These are phyloP conservation scores for Troides aeacus DNA, from an alignment of 2,888 invertebrate genomes.

Conservation along the genomic window DNA sequence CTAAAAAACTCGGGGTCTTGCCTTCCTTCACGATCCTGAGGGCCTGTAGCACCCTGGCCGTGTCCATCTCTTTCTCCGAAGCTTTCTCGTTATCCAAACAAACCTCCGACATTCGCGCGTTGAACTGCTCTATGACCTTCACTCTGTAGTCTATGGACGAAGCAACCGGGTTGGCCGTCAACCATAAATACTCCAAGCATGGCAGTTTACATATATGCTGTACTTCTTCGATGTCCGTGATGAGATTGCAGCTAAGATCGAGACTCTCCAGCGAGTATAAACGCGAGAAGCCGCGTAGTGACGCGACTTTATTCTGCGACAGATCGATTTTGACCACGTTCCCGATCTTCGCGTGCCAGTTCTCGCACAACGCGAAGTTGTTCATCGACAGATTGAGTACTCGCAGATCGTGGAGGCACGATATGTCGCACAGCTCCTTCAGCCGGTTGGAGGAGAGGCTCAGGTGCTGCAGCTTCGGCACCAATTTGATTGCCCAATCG, in stretches of 20 bases:
- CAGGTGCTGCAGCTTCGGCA: constrained; percentile 85
- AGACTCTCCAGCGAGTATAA: constrained; percentile 92
- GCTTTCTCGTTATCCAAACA: constrained; percentile 93
- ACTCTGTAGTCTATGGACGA: constrained; percentile 92
- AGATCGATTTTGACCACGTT: constrained; percentile 92
- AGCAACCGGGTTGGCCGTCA: constrained; percentile 95
- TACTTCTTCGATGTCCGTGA: constrained; percentile 90
- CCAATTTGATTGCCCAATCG: constrained; percentile 89
- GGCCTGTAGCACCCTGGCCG: constrained; percentile 94
- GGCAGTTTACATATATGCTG: constrained; percentile 89
- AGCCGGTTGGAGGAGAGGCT: constrained; percentile 90
- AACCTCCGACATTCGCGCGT: constrained; percentile 89
- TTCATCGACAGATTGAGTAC: constrained; percentile 90
- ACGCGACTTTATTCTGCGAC: constrained; percentile 89
- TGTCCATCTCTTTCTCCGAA: constrained; percentile 93
- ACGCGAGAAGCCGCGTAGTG: constrained; percentile 87
- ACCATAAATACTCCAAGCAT: constrained; percentile 90
- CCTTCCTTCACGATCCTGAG: constrained; percentile 88
- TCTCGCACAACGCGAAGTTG: constrained; percentile 84
- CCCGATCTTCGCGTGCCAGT: constrained; percentile 92
- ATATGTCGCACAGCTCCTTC: constrained; percentile 86
- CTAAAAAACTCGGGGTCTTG: constrained; percentile 79
- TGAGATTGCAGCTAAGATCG: constrained; percentile 92
- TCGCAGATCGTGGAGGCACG: constrained; percentile 87
- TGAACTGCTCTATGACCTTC: constrained; percentile 93